Evolutionary conservation across 1,140 invertebrate species (phyloP).

Genomic region (Aleiodes sp.): DNA sequence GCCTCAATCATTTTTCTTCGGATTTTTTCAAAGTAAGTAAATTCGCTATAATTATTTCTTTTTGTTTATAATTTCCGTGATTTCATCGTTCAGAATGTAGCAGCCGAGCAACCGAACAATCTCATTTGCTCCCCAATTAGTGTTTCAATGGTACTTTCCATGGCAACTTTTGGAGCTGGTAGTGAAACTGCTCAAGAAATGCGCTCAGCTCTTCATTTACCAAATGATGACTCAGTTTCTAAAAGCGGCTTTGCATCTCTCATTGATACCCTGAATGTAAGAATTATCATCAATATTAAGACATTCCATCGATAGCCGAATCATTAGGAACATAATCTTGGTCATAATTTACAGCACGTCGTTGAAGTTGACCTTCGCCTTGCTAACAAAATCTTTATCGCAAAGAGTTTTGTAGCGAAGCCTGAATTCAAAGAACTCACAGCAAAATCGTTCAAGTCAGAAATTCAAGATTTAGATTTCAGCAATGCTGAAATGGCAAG

Average conservation of each 20-base stretch:
- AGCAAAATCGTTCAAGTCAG: not conserved
- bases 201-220: not conserved
- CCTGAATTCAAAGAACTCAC: not conserved
- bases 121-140: constrained; percentile 3
- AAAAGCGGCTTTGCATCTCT: constrained; percentile 13
- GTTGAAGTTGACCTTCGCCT: constrained; percentile 5
- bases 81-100: not conserved
- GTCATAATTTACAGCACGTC: constrained; percentile 35
- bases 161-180: constrained; percentile 2
- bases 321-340: not conserved
- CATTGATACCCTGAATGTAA: constrained; percentile 24
- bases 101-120: not conserved
- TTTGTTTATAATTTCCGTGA: not conserved
- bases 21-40: not conserved
- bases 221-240: not conserved
- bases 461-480: not conserved
- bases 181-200: not conserved
- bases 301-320: not conserved
- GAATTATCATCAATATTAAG: not conserved
- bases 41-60: not conserved
- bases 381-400: not conserved
- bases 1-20: not conserved
- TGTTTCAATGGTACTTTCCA: not conserved
- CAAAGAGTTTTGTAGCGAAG: not conserved
- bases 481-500: not conserved